Conservation (phyloP, 1,140 invertebrate genomes). For the Ctenoplectra terminalis region DNA sequence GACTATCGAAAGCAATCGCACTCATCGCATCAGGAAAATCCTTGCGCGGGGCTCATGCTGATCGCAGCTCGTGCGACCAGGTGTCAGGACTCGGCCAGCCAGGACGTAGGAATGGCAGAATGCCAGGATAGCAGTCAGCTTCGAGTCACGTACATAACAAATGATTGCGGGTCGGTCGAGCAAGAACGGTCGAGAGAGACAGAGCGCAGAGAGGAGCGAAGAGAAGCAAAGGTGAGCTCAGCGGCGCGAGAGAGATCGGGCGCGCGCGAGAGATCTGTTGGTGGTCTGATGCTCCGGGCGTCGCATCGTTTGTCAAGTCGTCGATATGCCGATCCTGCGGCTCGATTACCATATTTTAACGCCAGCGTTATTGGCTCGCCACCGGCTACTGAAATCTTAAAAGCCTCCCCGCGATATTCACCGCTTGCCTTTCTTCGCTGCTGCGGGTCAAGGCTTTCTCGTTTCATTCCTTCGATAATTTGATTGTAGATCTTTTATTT, state of each 20-base stretch:
- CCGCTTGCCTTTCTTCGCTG: background rate
- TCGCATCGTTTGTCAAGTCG: conserved; percentile 82
- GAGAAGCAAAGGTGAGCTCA: conserved; percentile 23
- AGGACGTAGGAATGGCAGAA: conserved; percentile 73
- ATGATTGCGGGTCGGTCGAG: conserved; percentile 76
- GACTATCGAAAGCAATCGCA: conserved; percentile 22
- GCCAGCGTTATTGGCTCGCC: conserved; percentile 78
- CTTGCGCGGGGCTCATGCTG: conserved; percentile 26
- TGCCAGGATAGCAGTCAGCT: conserved; percentile 76
- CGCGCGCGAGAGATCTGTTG: conserved; percentile 75
- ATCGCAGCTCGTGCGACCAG: conserved; percentile 53
- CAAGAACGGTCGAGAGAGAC: conserved; percentile 21
- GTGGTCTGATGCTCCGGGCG: conserved; percentile 79
- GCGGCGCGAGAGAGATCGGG: conserved; percentile 59
- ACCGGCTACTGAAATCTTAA: conserved; percentile 80
- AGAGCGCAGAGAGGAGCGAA: conserved; percentile 42
- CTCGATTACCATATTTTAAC: conserved; percentile 83
- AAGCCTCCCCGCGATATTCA: conserved; percentile 44
- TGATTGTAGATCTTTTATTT: background rate
- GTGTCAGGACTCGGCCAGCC: conserved; percentile 59
- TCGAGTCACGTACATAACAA: conserved; percentile 81
- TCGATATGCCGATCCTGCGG: conserved; percentile 81
- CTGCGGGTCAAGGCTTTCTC: background rate
- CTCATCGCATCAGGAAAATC: conserved; percentile 23
- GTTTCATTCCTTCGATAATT: background rate